A percentile compares a stretch with the other conserved stretches of the same genome.
Evolutionary conservation across 64 coral and sea anemone genomes (phyloP).

Genomic region (Porites australiensis): DNA sequence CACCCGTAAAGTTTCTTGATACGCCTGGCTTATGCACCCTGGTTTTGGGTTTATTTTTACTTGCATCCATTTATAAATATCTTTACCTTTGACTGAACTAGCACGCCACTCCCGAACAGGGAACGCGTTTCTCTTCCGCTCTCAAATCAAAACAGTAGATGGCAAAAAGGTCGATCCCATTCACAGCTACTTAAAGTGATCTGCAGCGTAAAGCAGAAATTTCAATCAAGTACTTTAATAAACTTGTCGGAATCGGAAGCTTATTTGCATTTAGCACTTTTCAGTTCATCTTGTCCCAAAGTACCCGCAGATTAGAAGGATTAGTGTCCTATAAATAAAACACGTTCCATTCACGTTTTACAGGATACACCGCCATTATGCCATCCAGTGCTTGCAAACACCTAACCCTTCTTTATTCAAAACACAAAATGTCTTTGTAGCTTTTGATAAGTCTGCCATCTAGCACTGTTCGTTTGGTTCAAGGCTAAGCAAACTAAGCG

Average conservation of each 20-base stretch:
- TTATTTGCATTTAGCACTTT: constrained; percentile 24
- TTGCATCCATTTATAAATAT: background rate
- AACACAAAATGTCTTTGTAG: background rate
- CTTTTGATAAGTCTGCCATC: background rate
- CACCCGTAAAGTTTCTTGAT: background rate
- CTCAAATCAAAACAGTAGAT: too few species aligned
- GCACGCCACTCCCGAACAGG: too few species aligned
- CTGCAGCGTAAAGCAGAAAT: background rate
- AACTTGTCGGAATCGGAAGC: background rate
- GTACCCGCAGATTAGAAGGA: background rate
- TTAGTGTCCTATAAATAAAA: constrained; percentile 1
- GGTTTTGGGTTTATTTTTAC: background rate
- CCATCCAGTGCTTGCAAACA: background rate
- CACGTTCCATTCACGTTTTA: background rate
- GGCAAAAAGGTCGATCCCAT: too few species aligned
- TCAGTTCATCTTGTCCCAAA: background rate
- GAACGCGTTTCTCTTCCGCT: background rate
- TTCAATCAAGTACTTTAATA: background rate
- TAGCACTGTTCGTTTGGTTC: background rate
- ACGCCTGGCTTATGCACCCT: constrained; percentile 10
- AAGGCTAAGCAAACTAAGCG: background rate
- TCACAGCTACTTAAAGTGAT: background rate
- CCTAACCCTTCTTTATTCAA: background rate
- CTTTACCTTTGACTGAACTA: too few species aligned
- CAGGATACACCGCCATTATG: background rate